These are phyloP conservation scores for Nematolebias whitei DNA, from an alignment of 2,113 vertebrate genomes.

Conservation along the genomic window DNA sequence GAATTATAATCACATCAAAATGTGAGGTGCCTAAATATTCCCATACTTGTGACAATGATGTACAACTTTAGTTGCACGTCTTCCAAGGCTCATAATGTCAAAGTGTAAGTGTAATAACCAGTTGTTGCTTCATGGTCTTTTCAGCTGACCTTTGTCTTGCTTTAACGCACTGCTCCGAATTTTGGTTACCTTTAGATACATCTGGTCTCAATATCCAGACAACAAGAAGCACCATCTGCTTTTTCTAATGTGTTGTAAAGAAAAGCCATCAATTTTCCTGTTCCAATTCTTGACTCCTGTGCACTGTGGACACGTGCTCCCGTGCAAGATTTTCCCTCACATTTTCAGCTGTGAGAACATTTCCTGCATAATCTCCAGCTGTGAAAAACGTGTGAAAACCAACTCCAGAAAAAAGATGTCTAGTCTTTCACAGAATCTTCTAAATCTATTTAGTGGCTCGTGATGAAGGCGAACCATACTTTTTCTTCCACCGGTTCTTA, in stretches of 20 bases:
- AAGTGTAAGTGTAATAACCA: not conserved
- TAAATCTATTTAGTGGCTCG: not conserved
- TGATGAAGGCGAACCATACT: not conserved
- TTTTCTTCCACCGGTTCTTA: not conserved
- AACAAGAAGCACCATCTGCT: not conserved
- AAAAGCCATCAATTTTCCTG: not conserved
- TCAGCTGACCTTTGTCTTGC: not conserved
- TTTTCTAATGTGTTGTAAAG: not conserved
- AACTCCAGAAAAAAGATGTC: not conserved
- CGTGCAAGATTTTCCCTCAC: not conserved
- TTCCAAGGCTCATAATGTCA: not conserved
- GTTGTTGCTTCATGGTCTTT: not conserved
- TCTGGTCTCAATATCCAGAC: not conserved
- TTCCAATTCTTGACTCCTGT: not conserved
- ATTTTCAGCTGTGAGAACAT: slow-evolving; percentile 1
- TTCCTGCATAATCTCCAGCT: not conserved
- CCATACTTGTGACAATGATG: not conserved
- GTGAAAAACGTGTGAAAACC: not conserved
- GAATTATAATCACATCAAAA: no score
- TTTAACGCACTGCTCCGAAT: not conserved
- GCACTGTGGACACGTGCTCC: not conserved
- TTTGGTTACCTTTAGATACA: not conserved
- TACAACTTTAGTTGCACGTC: not conserved
- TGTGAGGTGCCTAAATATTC: no score
- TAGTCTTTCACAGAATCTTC: no score